These are phyloP conservation scores for Xenopus petersii DNA, from an alignment of 2,797 vertebrate species.

Conservation along the genomic window DNA sequence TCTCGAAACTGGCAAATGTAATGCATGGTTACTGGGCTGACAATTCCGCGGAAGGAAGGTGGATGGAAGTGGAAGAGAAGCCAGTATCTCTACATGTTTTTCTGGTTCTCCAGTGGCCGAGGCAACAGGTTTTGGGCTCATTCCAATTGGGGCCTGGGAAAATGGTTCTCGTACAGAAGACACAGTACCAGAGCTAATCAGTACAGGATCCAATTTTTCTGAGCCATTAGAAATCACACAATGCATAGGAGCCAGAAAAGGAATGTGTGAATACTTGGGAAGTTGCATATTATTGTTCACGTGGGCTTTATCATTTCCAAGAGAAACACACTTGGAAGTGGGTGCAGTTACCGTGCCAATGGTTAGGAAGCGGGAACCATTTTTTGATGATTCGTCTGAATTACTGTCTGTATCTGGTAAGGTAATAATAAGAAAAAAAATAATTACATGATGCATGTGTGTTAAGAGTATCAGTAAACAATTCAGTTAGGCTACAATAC, in stretches of 20 bases:
- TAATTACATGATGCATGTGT: background rate
- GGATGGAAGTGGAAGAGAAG: constrained; percentile 65
- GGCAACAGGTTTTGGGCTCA: constrained; percentile 57
- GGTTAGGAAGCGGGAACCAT: constrained; percentile 64
- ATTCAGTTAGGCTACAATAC: too few species aligned
- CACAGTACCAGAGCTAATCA: constrained; percentile 66
- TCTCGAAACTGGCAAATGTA: constrained; percentile 78
- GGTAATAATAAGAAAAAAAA: constrained; percentile 31
- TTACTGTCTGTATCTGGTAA: constrained; percentile 83
- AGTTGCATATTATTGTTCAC: constrained; percentile 60
- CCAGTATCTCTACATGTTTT: constrained; percentile 69
- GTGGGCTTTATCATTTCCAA: constrained; percentile 59
- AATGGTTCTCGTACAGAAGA: constrained; percentile 62
- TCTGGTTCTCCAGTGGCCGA: constrained; percentile 68
- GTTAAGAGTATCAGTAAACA: too few species aligned
- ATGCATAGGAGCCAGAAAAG: constrained; percentile 76
- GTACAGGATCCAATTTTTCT: constrained; percentile 64
- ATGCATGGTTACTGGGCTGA: constrained; percentile 62
- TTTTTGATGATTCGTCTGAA: constrained; percentile 82
- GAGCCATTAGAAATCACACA: constrained; percentile 75
- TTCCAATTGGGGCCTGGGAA: constrained; percentile 59
- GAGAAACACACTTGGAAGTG: constrained; percentile 60
- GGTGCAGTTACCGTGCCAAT: constrained; percentile 61
- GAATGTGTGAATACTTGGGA: constrained; percentile 69
- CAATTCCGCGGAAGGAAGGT: constrained; percentile 69